A percentile compares a stretch with the other conserved stretches of the same genome.
phyloP scores from a whole-genome alignment of 2,888 invertebrate species.

The Drosophila mimica region DNA sequence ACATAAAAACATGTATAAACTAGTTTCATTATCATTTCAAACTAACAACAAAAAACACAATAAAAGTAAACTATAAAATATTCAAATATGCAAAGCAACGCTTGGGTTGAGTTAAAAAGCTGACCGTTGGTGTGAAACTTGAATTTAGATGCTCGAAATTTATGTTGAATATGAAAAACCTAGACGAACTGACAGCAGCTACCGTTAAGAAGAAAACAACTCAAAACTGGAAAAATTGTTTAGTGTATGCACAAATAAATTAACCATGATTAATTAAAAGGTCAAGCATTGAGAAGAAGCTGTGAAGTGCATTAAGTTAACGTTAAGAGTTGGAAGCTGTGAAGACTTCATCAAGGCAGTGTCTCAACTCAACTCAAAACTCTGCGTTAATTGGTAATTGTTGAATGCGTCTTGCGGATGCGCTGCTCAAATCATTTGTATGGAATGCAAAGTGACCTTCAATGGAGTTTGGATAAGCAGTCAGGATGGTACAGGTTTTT shows the following conservation, averaged over 20 bases:
- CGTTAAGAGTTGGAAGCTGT: slow-evolving; percentile 34
- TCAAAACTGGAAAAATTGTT: slow-evolving; percentile 45
- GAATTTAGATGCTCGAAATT: slow-evolving; percentile 25
- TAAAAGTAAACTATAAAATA: slow-evolving; percentile 42
- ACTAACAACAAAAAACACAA: slow-evolving; percentile 15
- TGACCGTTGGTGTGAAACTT: slow-evolving; percentile 61
- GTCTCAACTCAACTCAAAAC: slow-evolving; percentile 6
- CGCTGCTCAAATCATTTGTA: slow-evolving; percentile 23
- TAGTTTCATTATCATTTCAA: slow-evolving; percentile 47
- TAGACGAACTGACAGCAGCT: slow-evolving; percentile 59
- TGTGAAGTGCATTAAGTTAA: slow-evolving; percentile 54
- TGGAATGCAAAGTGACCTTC: slow-evolving; percentile 43
- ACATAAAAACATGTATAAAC: slow-evolving; percentile 34
- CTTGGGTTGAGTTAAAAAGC: slow-evolving; percentile 33
- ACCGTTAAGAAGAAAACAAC: slow-evolving; percentile 40
- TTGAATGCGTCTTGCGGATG: slow-evolving; percentile 42
- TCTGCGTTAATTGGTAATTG: slow-evolving; percentile 59
- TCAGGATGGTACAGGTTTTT: slow-evolving; percentile 44
- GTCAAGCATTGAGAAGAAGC: slow-evolving; percentile 56
- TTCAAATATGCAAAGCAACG: slow-evolving; percentile 52
- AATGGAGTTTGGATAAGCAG: slow-evolving; percentile 19
- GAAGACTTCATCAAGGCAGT: slow-evolving; percentile 52
- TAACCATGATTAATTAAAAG: slow-evolving; percentile 76
- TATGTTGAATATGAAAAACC: slow-evolving; percentile 55
- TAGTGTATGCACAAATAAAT: slow-evolving; percentile 54